Conservation (phyloP, 2,797 vertebrate genomes). For the Thamnophis elegans region DNA sequence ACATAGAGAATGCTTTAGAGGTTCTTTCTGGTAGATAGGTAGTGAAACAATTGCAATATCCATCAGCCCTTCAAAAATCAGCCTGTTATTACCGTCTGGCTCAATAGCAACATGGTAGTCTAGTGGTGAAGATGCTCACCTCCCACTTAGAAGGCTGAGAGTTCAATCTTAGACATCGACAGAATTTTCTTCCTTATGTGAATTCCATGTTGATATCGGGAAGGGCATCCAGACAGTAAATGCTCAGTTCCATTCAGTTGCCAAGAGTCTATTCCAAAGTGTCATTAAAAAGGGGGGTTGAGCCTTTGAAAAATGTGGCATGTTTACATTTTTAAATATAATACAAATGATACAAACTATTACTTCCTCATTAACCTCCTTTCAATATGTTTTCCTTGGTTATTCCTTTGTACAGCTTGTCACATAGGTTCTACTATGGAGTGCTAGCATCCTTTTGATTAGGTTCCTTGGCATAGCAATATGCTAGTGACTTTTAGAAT, state of each 20-base stretch:
- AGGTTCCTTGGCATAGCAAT: slow-evolving; percentile 5
- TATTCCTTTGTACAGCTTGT: slow-evolving; percentile 23
- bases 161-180: neutral
- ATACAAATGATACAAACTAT: slow-evolving; percentile 9
- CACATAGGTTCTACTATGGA: slow-evolving; percentile 11
- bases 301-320: neutral
- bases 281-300: no score
- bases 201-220: neutral
- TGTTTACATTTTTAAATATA: neutral
- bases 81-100: neutral
- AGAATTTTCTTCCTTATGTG: neutral
- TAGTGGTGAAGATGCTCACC: neutral
- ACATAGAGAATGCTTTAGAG: neutral
- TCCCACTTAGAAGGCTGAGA: neutral
- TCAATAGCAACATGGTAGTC: neutral
- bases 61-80: neutral
- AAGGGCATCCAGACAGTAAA: neutral
- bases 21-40: neutral
- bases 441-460: neutral
- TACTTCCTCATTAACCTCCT: neutral
- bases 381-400: slow-evolving; percentile 14
- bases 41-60: slow-evolving; percentile 9
- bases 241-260: neutral
- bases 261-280: neutral
- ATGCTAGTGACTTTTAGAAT: slow-evolving; percentile 43